These are phyloP conservation scores for Crotalus tigris DNA, from an alignment of 2,113 vertebrate genomes.

Conservation along the genomic window DNA sequence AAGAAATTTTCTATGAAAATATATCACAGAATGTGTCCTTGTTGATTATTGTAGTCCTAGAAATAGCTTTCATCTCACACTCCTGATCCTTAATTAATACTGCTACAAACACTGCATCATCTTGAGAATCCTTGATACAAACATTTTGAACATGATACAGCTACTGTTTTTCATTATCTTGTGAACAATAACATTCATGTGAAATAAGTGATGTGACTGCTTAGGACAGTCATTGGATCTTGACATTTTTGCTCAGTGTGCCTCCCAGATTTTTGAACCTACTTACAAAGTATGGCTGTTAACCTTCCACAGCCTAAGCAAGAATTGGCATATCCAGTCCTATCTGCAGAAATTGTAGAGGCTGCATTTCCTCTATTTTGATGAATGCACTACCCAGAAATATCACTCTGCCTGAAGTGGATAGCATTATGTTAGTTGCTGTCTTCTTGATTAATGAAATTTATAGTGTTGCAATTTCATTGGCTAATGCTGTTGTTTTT, in stretches of 20 bases:
- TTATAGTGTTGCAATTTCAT: neutral
- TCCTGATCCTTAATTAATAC: neutral
- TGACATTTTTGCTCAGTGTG: neutral
- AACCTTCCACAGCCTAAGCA: neutral
- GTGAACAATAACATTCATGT: neutral
- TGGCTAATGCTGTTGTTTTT: neutral
- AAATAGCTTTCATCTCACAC: neutral
- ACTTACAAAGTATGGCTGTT: neutral
- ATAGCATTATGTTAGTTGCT: neutral
- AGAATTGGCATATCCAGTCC: neutral
- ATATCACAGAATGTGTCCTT: neutral
- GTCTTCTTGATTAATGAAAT: neutral
- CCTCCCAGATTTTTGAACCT: neutral
- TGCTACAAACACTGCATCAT: neutral
- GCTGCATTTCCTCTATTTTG: neutral
- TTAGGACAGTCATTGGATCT: neutral
- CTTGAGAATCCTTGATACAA: neutral
- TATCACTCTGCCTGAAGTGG: neutral
- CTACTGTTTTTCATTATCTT: neutral
- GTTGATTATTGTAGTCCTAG: neutral
- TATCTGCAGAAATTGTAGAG: neutral
- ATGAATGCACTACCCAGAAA: neutral
- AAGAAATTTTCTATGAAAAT: neutral
- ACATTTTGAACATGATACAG: neutral
- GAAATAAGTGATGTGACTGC: neutral